A percentile compares a stretch with the other conserved stretches of the same genome.
Evolutionary conservation across 2,888 invertebrate genomes (phyloP).

Genomic region (Platerodrilus igneus): DNA sequence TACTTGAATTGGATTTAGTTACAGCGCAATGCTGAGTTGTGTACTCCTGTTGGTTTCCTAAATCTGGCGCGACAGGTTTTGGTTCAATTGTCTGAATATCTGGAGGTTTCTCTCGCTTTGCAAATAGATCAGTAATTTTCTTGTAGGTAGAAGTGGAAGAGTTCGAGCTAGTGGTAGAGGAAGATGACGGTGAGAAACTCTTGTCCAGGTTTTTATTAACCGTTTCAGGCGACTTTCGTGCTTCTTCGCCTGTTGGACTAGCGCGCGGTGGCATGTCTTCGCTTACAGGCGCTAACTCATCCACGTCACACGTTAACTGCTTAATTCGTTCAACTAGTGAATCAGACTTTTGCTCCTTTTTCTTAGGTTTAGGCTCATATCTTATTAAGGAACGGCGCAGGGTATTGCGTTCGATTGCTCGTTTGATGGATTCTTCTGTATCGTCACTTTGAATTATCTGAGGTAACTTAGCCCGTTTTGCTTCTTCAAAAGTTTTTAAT

Average conservation of each 20-base stretch:
- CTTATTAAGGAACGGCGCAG: slow-evolving; percentile 73
- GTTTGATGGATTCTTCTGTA: slow-evolving; percentile 64
- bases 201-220: slow-evolving; percentile 49
- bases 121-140: slow-evolving; percentile 59
- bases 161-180: slow-evolving; percentile 54
- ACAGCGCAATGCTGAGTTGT: slow-evolving; percentile 43
- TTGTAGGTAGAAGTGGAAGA: slow-evolving; percentile 62
- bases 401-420: slow-evolving; percentile 80
- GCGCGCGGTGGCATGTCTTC: slow-evolving; percentile 48
- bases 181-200: slow-evolving; percentile 57
- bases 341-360: slow-evolving; percentile 56
- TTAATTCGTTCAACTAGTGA: slow-evolving; percentile 83
- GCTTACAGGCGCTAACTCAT: slow-evolving; percentile 54
- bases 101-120: slow-evolving; percentile 40
- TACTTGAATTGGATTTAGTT: slow-evolving; percentile 44
- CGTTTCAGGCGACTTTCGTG: slow-evolving; percentile 42
- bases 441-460: slow-evolving; percentile 50
- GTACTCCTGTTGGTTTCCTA: slow-evolving; percentile 47
- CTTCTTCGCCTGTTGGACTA: slow-evolving; percentile 65
- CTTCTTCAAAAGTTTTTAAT: slow-evolving; percentile 64
- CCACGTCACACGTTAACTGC: slow-evolving; percentile 79
- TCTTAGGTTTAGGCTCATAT: slow-evolving; percentile 52
- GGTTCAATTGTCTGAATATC: slow-evolving; percentile 36
- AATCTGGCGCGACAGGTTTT: slow-evolving; percentile 49
- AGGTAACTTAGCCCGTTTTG: slow-evolving; percentile 53